Base-by-base conservation (phyloP, 2,888 invertebrate genomes). In the Erebia ligea region DNA sequence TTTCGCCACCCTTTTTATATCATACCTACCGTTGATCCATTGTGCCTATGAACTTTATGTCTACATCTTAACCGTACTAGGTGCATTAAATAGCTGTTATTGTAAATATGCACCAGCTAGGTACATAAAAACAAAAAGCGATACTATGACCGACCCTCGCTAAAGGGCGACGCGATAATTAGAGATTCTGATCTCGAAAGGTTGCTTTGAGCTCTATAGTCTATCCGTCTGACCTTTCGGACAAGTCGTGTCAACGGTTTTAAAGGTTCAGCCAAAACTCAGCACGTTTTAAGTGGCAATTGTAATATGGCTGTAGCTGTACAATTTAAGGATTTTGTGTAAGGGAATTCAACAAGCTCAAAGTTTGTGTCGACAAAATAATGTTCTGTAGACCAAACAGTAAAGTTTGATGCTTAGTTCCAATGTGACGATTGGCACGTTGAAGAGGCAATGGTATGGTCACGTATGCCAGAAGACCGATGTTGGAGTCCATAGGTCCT, bases 121-220 rank as follows among this genome's bases (percentile, higher is more conserved):
- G 0, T 45, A 21, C 13, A 45, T 25, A 50, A 34, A 11, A 17
- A 52, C 34, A 11, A 11, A 64, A 34, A 42, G 34, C 34, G 34
- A 64, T 65, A 65, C 19, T 65, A 42, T n/a, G 56, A 65, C 42
- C 56, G 65, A 42, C 56, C 65, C 65, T 65, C 56, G 56, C 56
- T 40, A 65, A 56, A 65, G 65, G 65, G 65, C 65, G 56, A 65
- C 19, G 52, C 8, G 56, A 57, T 66, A 66, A 66, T 66, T 66
- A 66, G 56, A 66, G 66, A 66, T 66, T 21, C 42, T 10, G 56
- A 66, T 66, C 54, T 54, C 65, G 34, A 65, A 65, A 65, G 19
- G 65, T 54, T 13, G 65, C 65, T 65, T 40, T 65, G 52, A 50
- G 25, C 17, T 54, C 40, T 40, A 64, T 40, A 66, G 66, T 66